Percentiles rank a stretch among this genome's conserved stretches.
Evolutionary conservation across 2,888 invertebrate genomes (phyloP).

Genomic region (Andrena hattorfiana): DNA sequence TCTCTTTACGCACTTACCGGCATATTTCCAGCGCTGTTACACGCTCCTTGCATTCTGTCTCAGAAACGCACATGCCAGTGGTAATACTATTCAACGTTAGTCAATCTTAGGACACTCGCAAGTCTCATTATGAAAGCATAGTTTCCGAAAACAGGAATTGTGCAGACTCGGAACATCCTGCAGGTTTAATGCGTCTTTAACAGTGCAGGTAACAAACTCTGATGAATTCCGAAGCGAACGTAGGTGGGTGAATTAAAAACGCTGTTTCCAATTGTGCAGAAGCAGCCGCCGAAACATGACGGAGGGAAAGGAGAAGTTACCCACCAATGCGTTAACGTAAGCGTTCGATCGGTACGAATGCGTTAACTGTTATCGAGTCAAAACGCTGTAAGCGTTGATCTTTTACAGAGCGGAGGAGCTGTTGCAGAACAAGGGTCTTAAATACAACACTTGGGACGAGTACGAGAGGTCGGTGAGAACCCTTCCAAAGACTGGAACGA

Average conservation of each 20-base stretch:
- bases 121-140: not conserved
- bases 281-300: constrained; percentile 40
- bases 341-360: constrained; percentile 10
- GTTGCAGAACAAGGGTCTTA: constrained; percentile 79
- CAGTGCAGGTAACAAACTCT: constrained; percentile 1
- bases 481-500: constrained; percentile 86
- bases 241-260: not conserved
- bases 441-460: constrained; percentile 76
- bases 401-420: constrained; percentile 78
- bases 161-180: not conserved
- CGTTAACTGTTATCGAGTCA: not conserved
- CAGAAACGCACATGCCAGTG: not conserved
- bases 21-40: not conserved
- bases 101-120: not conserved
- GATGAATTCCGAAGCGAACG: not conserved
- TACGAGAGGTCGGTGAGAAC: constrained; percentile 84
- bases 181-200: constrained; percentile 3
- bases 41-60: not conserved
- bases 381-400: not conserved
- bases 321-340: constrained; percentile 57
- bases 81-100: not conserved
- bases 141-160: not conserved
- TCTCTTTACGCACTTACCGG: constrained; percentile 5
- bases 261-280: not conserved
- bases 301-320: constrained; percentile 31